Conservation (phyloP, 2,113 vertebrate species). For the Boleophthalmus pectinirostris region DNA sequence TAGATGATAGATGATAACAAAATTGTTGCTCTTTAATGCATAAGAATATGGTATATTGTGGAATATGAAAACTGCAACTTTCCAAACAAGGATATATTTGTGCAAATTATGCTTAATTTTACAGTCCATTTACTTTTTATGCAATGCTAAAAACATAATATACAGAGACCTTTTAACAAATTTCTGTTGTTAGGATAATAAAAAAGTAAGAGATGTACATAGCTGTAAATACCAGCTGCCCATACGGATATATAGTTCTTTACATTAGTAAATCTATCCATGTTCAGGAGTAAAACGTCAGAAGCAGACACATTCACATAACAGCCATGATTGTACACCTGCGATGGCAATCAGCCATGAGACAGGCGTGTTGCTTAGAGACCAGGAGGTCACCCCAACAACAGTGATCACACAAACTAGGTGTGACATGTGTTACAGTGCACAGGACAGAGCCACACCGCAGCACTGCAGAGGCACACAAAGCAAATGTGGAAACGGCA, state of each 20-base stretch:
- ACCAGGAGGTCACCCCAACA: slow-evolving; percentile 64
- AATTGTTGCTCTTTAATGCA: no score
- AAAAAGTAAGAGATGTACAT: neutral
- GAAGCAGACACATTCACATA: slow-evolving; percentile 1
- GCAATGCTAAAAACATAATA: neutral
- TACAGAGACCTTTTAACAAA: neutral
- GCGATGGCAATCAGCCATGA: slow-evolving; percentile 44
- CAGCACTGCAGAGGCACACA: slow-evolving; percentile 39
- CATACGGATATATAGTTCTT: neutral
- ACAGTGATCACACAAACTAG: slow-evolving; percentile 70
- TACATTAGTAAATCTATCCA: neutral
- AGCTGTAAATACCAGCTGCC: neutral
- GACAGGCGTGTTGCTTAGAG: slow-evolving; percentile 60
- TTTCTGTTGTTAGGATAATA: neutral
- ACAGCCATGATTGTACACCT: slow-evolving; percentile 14
- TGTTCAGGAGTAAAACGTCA: neutral
- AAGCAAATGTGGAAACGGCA: slow-evolving; percentile 42
- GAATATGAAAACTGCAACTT: neutral
- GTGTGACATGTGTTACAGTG: slow-evolving; percentile 71
- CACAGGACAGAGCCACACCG: slow-evolving; percentile 44
- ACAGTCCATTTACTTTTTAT: neutral
- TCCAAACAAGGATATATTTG: neutral
- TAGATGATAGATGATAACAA: neutral
- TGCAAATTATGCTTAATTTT: no score
- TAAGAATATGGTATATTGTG: neutral